These are phyloP conservation scores for Hippoglossus stenolepis DNA, from an alignment of 2,113 vertebrate species.

Conservation along the genomic window DNA sequence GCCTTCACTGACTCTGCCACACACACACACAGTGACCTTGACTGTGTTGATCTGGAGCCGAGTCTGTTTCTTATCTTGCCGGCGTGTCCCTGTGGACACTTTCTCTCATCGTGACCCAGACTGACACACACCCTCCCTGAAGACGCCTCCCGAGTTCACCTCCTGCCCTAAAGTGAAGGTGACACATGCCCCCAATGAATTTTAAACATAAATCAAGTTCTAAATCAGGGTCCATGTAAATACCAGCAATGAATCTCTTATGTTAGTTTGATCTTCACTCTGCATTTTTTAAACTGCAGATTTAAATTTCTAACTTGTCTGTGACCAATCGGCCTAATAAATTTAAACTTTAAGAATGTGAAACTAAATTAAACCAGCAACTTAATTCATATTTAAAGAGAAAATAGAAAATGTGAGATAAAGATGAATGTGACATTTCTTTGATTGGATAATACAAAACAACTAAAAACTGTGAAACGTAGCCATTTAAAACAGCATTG, in stretches of 20 bases:
- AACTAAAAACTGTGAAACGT: too few species aligned
- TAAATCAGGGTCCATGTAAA: conserved; percentile 22
- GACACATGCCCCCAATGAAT: conserved; percentile 3
- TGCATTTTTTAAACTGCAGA: too few species aligned
- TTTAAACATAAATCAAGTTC: background rate
- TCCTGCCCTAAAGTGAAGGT: conserved; percentile 43
- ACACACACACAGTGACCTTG: conserved; percentile 54
- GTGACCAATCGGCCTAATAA: too few species aligned
- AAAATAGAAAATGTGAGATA: too few species aligned
- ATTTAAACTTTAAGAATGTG: too few species aligned
- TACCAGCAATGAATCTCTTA: background rate
- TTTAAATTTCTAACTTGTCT: too few species aligned
- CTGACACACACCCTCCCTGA: conserved; percentile 41
- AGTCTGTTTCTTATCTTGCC: conserved; percentile 70
- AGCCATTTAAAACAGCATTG: background rate
- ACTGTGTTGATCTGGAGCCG: conserved; percentile 60
- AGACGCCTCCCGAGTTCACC: conserved; percentile 34
- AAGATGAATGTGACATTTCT: too few species aligned
- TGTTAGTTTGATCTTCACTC: too few species aligned
- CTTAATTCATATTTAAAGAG: too few species aligned
- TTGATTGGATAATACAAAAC: too few species aligned
- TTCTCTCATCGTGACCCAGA: conserved; percentile 59
- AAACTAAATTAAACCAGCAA: too few species aligned
- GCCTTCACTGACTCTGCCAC: conserved; percentile 23
- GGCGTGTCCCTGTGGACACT: conserved; percentile 53